Base-by-base conservation (phyloP, 2,888 invertebrate species). In the Netelia inedita region DNA sequence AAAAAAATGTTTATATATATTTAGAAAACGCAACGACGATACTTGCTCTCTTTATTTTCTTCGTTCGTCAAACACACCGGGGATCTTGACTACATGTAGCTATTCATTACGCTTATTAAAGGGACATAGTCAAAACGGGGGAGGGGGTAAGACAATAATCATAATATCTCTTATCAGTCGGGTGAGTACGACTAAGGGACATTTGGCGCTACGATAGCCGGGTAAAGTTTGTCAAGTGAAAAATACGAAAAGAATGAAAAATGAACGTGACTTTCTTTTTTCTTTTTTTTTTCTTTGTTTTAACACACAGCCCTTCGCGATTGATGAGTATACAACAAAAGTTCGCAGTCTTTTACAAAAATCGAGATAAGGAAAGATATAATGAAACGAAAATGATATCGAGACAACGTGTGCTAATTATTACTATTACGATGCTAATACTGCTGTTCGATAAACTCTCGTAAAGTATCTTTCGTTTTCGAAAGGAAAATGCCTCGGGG, bases 261-360 rank as follows among this genome's bases (percentile, higher is more conserved):
- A 81, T 69, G 68, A 23, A 43, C 16, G 16, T 43, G 61, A 63
- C 55, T 59, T 69, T 61, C 63, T 63, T 35, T 35, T 28, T 28
- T 28, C 6, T 79, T 63, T 79, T 41, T 87, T 85, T 35, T 28
- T 28, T 28, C 6, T 79, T 63, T 79, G 21, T 87, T 85, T 84
- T 78, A 83, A 85, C 74, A 84, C 89, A 89, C 89, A 89, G 88
- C 89, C 84, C 88, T 35, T 89, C 83, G 79, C 83, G 85, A 89
- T 89, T 87, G 87, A 87, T 87, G 86, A 89, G 88, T 88, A 79
- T 71, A 88, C 79, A 85, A 87, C 79, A 81, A 83, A 87, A 81
- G 21, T 81, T 85, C 43, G 57, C 84, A 85, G 84, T 85, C 81
- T 85, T 84, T 80, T 50, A 63, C 14, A 50, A 69, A 81, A 63